These are phyloP conservation scores for Machimus atricapillus DNA, from an alignment of 2,888 invertebrate species.

Conservation along the genomic window DNA sequence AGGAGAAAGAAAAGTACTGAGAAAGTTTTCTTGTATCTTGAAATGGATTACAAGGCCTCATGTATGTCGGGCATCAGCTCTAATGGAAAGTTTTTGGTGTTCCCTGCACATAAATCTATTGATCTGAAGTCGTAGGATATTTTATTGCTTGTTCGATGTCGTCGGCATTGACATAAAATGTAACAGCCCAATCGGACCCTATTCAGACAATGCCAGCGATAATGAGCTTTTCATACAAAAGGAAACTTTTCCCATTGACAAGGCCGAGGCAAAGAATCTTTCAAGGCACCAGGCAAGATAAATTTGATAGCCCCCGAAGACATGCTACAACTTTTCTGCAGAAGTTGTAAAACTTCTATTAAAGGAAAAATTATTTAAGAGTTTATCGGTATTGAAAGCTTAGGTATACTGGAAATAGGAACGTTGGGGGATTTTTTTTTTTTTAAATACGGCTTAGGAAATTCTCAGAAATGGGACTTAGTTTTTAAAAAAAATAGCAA, in stretches of 20 bases:
- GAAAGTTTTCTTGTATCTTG: not conserved
- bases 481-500: not conserved
- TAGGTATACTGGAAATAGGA: not conserved
- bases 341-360: not conserved
- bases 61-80: not conserved
- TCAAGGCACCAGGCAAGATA: not conserved
- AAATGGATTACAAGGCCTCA: not conserved
- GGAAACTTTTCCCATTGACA: constrained; percentile 11
- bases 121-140: constrained; percentile 19
- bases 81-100: not conserved
- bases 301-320: not conserved
- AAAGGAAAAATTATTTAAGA: not conserved
- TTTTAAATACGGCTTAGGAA: not conserved
- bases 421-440: not conserved
- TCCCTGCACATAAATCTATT: not conserved
- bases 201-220: constrained; percentile 10
- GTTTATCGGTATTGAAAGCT: not conserved
- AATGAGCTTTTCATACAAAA: constrained; percentile 21
- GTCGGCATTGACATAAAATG: not conserved
- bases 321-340: not conserved
- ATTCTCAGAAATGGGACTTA: not conserved
- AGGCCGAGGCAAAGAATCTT: not conserved
- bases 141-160: not conserved
- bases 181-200: not conserved
- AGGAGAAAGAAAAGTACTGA: not conserved